These are phyloP conservation scores for Griposia aprilina DNA, from an alignment of 2,888 invertebrate species.

Conservation along the genomic window DNA sequence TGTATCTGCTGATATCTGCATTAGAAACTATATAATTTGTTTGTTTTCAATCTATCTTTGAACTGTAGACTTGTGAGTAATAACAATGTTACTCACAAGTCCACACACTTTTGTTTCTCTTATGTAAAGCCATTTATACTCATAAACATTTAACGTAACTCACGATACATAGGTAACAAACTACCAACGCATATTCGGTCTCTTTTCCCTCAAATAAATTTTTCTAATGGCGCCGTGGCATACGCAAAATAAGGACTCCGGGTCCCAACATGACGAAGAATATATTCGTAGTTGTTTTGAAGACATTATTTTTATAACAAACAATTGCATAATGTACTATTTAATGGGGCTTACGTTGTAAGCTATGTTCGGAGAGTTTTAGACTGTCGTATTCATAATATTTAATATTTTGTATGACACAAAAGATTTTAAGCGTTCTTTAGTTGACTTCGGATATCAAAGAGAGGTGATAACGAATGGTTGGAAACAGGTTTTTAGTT, in stretches of 20 bases:
- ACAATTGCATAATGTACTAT: not conserved
- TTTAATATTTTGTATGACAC: not conserved
- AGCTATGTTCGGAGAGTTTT: conserved; percentile 1
- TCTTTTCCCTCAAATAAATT: conserved; percentile 35
- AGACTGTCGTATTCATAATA: not conserved
- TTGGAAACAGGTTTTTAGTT: too few relatives aligned
- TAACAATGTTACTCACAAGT: too few relatives aligned
- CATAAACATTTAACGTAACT: not conserved
- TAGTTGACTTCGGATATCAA: too few relatives aligned
- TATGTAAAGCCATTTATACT: not conserved
- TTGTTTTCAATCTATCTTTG: too few relatives aligned
- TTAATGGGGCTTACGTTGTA: not conserved
- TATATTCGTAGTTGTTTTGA: conserved; percentile 21
- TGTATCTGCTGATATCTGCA: too few relatives aligned
- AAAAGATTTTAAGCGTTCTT: too few relatives aligned
- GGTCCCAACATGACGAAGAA: not conserved
- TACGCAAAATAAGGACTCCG: conserved; percentile 15
- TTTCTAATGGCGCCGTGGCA: conserved; percentile 20
- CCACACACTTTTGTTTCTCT: not conserved
- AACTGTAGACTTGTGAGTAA: too few relatives aligned
- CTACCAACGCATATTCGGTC: not conserved
- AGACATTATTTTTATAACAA: conserved; percentile 34
- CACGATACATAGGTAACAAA: not conserved
- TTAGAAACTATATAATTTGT: too few relatives aligned
- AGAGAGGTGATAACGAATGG: too few relatives aligned